phyloP scores from a whole-genome alignment of 2,888 invertebrate genomes.

The Vesta saturnalis region DNA sequence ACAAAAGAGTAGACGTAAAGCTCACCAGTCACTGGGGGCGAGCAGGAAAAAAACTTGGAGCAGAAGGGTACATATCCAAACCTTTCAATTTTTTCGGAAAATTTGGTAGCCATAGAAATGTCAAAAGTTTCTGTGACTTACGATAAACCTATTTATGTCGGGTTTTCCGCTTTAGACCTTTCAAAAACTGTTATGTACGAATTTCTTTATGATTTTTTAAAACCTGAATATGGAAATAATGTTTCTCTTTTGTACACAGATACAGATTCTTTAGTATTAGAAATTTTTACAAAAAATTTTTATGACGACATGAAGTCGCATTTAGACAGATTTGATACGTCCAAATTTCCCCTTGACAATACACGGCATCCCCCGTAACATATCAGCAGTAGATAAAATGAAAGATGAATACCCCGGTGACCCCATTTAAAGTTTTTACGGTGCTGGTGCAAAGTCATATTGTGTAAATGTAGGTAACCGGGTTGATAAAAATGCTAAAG shows the following conservation, averaged over 20 bases:
- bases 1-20: constrained; percentile 55
- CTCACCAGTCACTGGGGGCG: constrained; percentile 44
- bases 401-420: constrained; percentile 13
- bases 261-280: constrained; percentile 51
- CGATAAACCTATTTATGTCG: constrained; percentile 58
- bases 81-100: constrained; percentile 50
- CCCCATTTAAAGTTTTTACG: not conserved
- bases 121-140: constrained; percentile 46
- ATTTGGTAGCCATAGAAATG: constrained; percentile 55
- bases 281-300: constrained; percentile 52
- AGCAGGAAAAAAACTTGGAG: constrained; percentile 40
- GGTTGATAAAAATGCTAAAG: constrained; percentile 14
- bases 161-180: constrained; percentile 57
- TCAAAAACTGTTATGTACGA: constrained; percentile 58
- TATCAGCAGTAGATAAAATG: constrained; percentile 2
- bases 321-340: constrained; percentile 52
- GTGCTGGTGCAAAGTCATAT: constrained; percentile 8
- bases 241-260: constrained; percentile 49
- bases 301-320: constrained; percentile 51
- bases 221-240: constrained; percentile 45
- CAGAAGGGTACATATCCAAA: constrained; percentile 50
- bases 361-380: constrained; percentile 40
- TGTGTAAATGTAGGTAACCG: constrained; percentile 7
- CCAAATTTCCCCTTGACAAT: constrained; percentile 47
- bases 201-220: constrained; percentile 55